Base-by-base conservation (phyloP, 2,888 invertebrate genomes). In the Myathropa florea region DNA sequence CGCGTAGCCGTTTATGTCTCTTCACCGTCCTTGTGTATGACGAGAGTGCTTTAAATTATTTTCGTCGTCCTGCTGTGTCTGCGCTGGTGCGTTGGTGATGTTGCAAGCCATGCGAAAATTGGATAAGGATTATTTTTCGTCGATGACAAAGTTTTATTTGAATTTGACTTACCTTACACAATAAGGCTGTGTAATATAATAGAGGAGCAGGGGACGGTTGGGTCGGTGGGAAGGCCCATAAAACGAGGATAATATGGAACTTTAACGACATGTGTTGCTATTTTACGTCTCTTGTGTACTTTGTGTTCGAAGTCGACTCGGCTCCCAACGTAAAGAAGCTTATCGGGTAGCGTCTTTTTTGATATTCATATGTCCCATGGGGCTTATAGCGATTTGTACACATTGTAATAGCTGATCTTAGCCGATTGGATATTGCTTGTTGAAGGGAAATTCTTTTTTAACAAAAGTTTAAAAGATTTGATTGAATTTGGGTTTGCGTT, bases 131-230 rank as follows among this genome's bases (percentile, higher is more conserved):
- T 63, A 78, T 78, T 60, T 75, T 18, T 57, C n/a, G 23, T 77
- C 57, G 60, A 78, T 78, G 72, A 63, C 65, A 72, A 57, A 36
- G 61, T 72, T 77, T 68, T 63, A 78, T 82, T 82, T 76, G 71
- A 71, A 77, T 72, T 76, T 71, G 64, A 70, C 65, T 65, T 76
- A 77, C 61, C 55, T 63, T 77, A 46, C 39, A 71, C 68, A 71
- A 72, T 67, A 18, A 30, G 59, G 65, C 46, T n/a, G 46, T 18
- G 46, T 4, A 18, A n/a, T 14, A 2, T 14, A n/a, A 39, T 39
- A 4, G 46, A 46, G 46, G 18, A 46, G 18, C 18, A 18, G 46
- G n/a, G 18, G 46, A 46, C 2, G 46, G 18, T 4, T 18, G 46
- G 26, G 46, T 71, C 28, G 60, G 53, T 39, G 65, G 36, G 59